Evolutionary conservation across 2,797 vertebrate species (phyloP), one percentile per base, ranked within the genome.

Genomic region (Brotula barbata): DNA sequence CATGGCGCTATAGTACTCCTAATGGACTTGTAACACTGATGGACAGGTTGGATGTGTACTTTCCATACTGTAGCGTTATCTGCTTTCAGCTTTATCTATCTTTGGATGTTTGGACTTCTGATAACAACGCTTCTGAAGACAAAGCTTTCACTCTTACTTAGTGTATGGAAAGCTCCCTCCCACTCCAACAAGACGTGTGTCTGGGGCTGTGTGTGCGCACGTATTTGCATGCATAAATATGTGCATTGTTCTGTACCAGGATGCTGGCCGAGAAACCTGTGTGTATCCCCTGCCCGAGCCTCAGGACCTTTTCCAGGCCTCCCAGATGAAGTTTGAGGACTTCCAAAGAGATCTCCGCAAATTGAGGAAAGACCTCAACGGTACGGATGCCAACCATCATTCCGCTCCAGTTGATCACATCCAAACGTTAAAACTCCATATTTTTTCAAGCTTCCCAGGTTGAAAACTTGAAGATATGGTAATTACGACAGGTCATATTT

Each of bases 241-340:
- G 28, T 19, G 45, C 81, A 64, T 80, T 78, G 71, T 75, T 53
- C 37, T 80, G 55, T 56, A 75, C 83, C 75, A 99, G 97, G 94
- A 97, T 62, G 94, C 96, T 67, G 95, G 94, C 77, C 94, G 87
- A 84, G 96, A 98, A 58, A 94, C 94, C 12, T 95, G 94, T 56
- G 67, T 92, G 66, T 98, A 94, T 82, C 95, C 95, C 60, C 90
- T 98, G 71, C 95, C 96, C 11, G 96, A 99, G 77, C 96, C 96
- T 1, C 95, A 97, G 75, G 96, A 98, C 85, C 93, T 99, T 39
- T 98, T 99, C 84, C 96, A 97, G 85, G 93, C 92, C 45, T 96
- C 97, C 0, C 96, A 99, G 64, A 92, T 98, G 92, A 98, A 97
- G 85, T 98, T 98, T 86, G 96, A 98, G 25, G 96, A 98, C 75